These are phyloP conservation scores for Erythrolamprus reginae DNA, from an alignment of 2,113 vertebrate genomes.

Conservation along the genomic window DNA sequence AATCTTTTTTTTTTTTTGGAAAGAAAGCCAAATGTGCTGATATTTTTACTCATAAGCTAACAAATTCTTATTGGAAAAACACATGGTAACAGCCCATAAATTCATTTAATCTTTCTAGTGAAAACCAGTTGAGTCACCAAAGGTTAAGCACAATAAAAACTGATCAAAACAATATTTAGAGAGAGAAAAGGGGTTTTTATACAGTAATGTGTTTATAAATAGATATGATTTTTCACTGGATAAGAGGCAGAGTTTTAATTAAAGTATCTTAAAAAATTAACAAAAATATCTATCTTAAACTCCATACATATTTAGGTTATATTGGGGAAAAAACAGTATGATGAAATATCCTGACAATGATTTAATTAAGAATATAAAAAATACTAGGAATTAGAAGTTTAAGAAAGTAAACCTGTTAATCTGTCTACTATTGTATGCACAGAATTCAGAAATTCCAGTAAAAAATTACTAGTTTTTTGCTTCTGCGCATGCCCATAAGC, in stretches of 20 bases:
- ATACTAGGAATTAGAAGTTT: not conserved
- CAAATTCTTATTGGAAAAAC: conserved; percentile 32
- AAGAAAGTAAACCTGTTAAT: not conserved
- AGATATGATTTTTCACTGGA: not conserved
- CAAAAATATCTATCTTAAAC: not conserved
- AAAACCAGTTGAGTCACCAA: conserved; percentile 15
- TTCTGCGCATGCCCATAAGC: too few species aligned
- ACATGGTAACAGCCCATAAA: conserved; percentile 11
- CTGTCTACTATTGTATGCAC: not conserved
- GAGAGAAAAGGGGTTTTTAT: not conserved
- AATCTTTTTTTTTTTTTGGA: not conserved
- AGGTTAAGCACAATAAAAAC: not conserved
- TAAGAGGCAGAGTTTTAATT: not conserved
- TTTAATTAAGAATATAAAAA: not conserved
- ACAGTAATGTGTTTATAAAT: not conserved
- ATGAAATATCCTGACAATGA: not conserved
- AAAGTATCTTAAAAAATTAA: not conserved
- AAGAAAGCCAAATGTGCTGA: conserved; percentile 29
- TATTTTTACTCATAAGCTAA: conserved; percentile 23
- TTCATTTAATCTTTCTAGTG: conserved; percentile 31
- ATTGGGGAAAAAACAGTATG: not conserved
- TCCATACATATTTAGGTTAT: not conserved
- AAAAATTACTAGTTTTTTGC: too few species aligned
- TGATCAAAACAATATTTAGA: conserved; percentile 23
- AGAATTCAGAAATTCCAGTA: not conserved